These are phyloP conservation scores for Aptenodytes patagonicus DNA, from an alignment of 2,113 vertebrate species.

Conservation along the genomic window DNA sequence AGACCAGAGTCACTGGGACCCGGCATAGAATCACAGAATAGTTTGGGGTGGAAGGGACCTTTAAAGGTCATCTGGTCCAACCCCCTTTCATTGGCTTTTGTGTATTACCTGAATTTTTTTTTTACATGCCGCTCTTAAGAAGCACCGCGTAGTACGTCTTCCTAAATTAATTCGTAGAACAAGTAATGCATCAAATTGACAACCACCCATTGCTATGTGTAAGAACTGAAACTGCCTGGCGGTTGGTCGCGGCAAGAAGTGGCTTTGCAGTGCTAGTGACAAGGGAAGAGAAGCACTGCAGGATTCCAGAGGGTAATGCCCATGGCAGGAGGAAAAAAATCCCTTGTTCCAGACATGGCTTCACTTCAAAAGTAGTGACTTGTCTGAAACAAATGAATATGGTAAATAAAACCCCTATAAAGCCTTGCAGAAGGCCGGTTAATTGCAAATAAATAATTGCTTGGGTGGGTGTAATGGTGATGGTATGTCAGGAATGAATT, in stretches of 20 bases:
- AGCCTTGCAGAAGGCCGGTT: background rate
- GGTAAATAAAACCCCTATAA: background rate
- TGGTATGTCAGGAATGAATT: background rate
- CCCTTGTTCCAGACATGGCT: background rate
- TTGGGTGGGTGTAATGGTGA: background rate
- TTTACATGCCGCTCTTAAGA: accelerated
- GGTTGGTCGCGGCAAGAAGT: background rate
- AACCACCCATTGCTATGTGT: background rate
- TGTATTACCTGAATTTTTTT: background rate
- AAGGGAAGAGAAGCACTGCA: background rate
- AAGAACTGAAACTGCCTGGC: background rate
- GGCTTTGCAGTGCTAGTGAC: background rate
- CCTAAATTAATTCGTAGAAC: background rate
- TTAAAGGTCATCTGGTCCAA: background rate
- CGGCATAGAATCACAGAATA: background rate
- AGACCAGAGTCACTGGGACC: background rate
- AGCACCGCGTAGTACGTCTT: background rate
- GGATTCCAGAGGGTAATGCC: background rate
- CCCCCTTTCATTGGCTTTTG: background rate
- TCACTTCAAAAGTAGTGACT: background rate
- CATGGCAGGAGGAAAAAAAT: background rate
- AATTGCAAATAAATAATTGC: background rate
- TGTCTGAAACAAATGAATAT: background rate
- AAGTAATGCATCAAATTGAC: background rate
- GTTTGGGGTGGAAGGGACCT: background rate